Evolutionary conservation across 2,888 invertebrate species (phyloP), one percentile per base, ranked within the genome.

Genomic region (Pachliopta kotzebuea): DNA sequence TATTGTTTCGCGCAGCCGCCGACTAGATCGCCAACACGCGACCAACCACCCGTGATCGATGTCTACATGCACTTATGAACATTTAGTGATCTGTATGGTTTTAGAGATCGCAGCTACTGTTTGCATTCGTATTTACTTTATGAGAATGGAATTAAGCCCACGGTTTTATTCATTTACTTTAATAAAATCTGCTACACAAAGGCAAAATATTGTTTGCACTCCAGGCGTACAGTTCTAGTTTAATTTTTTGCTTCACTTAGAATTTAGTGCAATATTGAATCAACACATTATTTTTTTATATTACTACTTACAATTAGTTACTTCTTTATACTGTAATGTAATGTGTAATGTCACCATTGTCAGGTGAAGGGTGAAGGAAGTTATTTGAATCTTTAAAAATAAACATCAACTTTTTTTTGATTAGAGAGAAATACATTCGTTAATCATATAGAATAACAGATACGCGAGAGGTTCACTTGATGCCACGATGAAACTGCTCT

Each of bases 1-100:
- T 88, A 90, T 88, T 83, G 87, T 86, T 83, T 78, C 75, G 74
- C 76, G 72, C 72, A 70, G 69, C 69, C 69, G 76, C 72, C 73
- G 72, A 73, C 72, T 76, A 78, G 77, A 84, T 83, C 80, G 79
- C 60, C 67, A 82, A 67, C 86, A 84, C 86, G 86, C 76, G 85
- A 65, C 71, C 72, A 57, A 62, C 74, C 70, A 70, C 76, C 77
- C 73, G 72, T 74, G 76, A 76, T 74, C 73, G 71, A 79, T 79
- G 79, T 76, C 69, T 72, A 82, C 81, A 81, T 67, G 76, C 76
- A 78, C 79, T 83, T 83, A 80, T 78, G 78, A 76, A 77, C 78
- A 77, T 73, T 77, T 78, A 71, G 74, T 74, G 73, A 72, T 72
- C 70, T 70, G 53, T 68, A 68, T 66, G 70, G 68, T 66, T 58